These are phyloP conservation scores for Amaurobius ferox DNA, from an alignment of 2,888 invertebrate species.

Conservation along the genomic window DNA sequence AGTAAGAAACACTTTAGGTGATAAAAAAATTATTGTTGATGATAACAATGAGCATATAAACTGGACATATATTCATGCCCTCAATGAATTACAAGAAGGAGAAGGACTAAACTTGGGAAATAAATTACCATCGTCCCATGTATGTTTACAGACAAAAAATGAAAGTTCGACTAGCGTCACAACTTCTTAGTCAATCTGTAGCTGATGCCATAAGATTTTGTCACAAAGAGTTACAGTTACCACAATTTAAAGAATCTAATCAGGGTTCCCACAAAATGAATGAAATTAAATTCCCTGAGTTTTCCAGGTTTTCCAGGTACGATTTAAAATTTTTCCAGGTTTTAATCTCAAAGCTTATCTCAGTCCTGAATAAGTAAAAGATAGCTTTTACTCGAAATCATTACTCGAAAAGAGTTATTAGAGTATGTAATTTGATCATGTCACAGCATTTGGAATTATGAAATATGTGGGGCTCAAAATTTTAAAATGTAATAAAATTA, in stretches of 20 bases:
- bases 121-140: conserved; percentile 14
- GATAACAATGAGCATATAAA: not conserved
- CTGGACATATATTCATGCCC: not conserved
- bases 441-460: too few relatives aligned
- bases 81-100: conserved; percentile 16
- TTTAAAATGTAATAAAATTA: too few relatives aligned
- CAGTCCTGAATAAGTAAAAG: too few relatives aligned
- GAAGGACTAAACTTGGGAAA: conserved; percentile 29
- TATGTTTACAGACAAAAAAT: conserved; percentile 23
- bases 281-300: too few relatives aligned
- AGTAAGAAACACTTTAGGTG: conserved; percentile 11
- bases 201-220: conserved; percentile 39
- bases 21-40: not conserved
- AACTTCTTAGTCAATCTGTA: conserved; percentile 20
- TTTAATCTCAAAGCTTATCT: too few relatives aligned
- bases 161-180: conserved; percentile 34
- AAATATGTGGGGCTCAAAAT: too few relatives aligned
- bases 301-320: too few relatives aligned
- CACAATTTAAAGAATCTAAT: conserved; percentile 4
- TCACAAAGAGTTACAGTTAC: not conserved
- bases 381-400: too few relatives aligned
- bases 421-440: too few relatives aligned
- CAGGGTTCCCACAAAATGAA: too few relatives aligned
- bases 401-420: too few relatives aligned
- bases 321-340: too few relatives aligned